These are phyloP conservation scores for Netelia fuscicornis DNA, from an alignment of 2,888 invertebrate genomes.

Conservation along the genomic window DNA sequence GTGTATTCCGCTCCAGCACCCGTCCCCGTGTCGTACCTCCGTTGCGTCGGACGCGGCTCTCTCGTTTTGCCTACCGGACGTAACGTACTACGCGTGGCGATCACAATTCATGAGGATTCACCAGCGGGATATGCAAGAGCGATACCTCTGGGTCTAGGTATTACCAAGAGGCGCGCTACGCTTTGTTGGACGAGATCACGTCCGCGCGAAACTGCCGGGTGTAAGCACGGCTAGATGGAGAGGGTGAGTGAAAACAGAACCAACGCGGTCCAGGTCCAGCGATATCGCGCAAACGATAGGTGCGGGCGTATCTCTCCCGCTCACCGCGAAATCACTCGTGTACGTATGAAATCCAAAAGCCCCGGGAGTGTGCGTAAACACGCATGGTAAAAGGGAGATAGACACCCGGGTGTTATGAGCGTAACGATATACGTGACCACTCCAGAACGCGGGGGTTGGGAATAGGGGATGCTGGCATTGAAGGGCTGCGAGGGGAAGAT, in stretches of 20 bases:
- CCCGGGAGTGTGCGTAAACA: slow-evolving; percentile 35
- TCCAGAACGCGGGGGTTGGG: slow-evolving; percentile 6
- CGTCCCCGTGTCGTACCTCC: not conserved
- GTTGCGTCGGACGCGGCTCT: not conserved
- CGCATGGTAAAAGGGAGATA: slow-evolving; percentile 67
- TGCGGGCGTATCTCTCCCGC: not conserved
- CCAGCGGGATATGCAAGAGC: slow-evolving; percentile 5
- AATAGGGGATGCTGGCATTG: slow-evolving; percentile 23
- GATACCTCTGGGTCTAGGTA: slow-evolving; percentile 6
- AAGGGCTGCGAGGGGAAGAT: slow-evolving; percentile 19
- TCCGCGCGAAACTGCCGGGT: slow-evolving; percentile 39
- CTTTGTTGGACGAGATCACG: slow-evolving; percentile 46
- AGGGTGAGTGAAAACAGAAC: not conserved
- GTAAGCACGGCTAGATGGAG: not conserved
- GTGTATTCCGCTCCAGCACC: not conserved
- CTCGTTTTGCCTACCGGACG: not conserved
- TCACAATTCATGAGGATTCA: slow-evolving; percentile 41
- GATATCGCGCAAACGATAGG: slow-evolving; percentile 50
- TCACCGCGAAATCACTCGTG: slow-evolving; percentile 28
- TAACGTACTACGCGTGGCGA: slow-evolving; percentile 4
- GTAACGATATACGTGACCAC: slow-evolving; percentile 77
- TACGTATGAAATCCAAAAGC: slow-evolving; percentile 58
- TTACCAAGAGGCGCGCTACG: not conserved
- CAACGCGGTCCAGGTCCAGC: slow-evolving; percentile 8
- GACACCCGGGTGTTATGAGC: slow-evolving; percentile 74